Evolutionary conservation across 2,888 invertebrate genomes (phyloP).

Genomic region (Lasioglossum pauxillum): DNA sequence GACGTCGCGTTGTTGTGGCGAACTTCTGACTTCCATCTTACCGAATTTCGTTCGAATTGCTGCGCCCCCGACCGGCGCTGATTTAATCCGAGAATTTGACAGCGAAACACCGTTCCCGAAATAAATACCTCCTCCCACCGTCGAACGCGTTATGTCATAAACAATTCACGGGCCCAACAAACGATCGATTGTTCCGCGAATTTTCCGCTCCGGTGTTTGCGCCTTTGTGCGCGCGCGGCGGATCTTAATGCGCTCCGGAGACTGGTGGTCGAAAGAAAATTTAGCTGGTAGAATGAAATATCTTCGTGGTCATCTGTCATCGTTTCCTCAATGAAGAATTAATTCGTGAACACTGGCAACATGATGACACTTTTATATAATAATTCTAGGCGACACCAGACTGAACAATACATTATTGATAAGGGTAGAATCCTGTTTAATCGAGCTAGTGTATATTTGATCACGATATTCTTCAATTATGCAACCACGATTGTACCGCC

Average conservation of each 20-base stretch:
- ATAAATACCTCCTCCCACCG: conserved; percentile 31
- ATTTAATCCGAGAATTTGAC: conserved; percentile 41
- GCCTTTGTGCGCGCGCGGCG: not conserved
- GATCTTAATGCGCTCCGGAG: not conserved
- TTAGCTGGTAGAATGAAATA: not conserved
- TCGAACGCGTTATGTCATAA: conserved; percentile 11
- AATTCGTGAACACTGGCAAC: not conserved
- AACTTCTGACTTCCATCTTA: conserved; percentile 55
- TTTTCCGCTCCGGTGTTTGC: not conserved
- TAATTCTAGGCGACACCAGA: not conserved
- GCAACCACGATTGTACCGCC: not conserved
- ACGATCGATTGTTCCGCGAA: conserved; percentile 10
- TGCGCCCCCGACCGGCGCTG: not conserved
- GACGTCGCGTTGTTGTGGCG: conserved; percentile 62
- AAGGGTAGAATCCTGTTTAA: not conserved
- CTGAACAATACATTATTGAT: not conserved
- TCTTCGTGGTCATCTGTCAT: too few species aligned
- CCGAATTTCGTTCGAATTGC: conserved; percentile 20
- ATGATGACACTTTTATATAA: not conserved
- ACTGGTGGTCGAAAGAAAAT: not conserved
- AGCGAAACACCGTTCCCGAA: conserved; percentile 46
- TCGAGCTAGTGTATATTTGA: not conserved
- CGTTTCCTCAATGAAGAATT: too few species aligned
- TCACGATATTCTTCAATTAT: not conserved
- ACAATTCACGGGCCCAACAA: not conserved